Conservation (phyloP, 2,113 vertebrate genomes). For the Prochilodus magdalenae region DNA sequence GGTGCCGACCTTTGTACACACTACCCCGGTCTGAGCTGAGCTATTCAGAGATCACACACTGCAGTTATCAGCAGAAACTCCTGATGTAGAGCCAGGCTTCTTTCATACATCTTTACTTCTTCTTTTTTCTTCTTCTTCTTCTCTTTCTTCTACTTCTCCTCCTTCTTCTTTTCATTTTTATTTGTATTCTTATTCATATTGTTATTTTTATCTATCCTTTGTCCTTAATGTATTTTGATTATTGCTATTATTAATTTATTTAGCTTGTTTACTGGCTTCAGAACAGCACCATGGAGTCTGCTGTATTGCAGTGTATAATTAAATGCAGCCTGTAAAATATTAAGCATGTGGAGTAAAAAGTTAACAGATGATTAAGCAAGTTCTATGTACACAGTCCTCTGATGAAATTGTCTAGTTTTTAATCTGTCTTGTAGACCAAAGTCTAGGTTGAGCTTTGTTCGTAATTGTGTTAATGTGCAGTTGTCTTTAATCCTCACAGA, state of each 20-base stretch:
- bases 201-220: no score
- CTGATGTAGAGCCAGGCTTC: neutral
- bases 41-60: conserved; percentile 27
- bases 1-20: conserved; percentile 58
- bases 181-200: no score
- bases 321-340: neutral
- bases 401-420: neutral
- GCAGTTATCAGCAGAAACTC: conserved; percentile 2
- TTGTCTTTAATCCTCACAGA: conserved; percentile 67
- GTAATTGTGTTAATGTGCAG: neutral
- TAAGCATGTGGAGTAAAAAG: neutral
- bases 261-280: neutral
- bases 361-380: neutral
- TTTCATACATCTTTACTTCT: neutral
- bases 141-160: no score
- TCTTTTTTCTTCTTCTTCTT: no score
- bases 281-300: neutral
- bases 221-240: no score
- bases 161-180: no score
- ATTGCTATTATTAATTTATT: neutral
- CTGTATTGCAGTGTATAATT: neutral
- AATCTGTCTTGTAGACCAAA: neutral
- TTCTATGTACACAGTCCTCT: neutral
- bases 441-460: neutral
- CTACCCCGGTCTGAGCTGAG: conserved; percentile 21